A percentile compares a stretch with the other conserved stretches of the same genome.
Conservation (phyloP, 2,888 invertebrate species). For the Graphium colonna region DNA sequence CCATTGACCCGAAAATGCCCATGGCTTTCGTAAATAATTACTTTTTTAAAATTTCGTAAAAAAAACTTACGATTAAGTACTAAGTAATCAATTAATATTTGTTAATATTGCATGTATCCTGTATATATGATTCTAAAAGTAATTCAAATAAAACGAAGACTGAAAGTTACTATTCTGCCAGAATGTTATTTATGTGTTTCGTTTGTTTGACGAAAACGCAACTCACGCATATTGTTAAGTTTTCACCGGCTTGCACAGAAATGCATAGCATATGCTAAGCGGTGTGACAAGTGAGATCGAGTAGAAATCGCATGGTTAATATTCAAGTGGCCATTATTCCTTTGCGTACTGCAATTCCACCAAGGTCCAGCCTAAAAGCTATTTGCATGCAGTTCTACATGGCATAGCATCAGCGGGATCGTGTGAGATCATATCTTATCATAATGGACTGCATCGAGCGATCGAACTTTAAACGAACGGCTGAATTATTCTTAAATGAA, state of each 20-base stretch:
- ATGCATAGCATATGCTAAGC: constrained; percentile 19
- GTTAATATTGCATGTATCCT: no score
- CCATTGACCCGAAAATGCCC: no score
- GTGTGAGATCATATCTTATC: constrained; percentile 17
- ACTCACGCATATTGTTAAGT: background rate
- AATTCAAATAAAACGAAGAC: no score
- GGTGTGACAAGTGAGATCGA: constrained; percentile 22
- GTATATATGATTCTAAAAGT: no score
- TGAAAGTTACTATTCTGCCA: no score
- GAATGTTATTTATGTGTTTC: no score
- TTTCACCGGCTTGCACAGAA: constrained; percentile 12
- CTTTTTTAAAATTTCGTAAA: no score
- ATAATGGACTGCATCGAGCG: constrained; percentile 3
- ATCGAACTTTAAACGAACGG: background rate
- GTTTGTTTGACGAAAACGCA: background rate
- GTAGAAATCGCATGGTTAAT: constrained; percentile 25
- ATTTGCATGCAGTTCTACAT: constrained; percentile 34
- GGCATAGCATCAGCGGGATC: constrained; percentile 27
- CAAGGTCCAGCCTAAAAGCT: constrained; percentile 26
- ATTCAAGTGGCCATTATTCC: constrained; percentile 23
- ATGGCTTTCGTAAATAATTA: no score
- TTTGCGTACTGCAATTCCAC: constrained; percentile 1
- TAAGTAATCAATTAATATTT: no score
- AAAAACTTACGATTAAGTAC: no score
- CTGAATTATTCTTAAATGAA: background rate